Base-by-base conservation (phyloP, 64 coral and sea anemone species). In the Montipora foliosa region DNA sequence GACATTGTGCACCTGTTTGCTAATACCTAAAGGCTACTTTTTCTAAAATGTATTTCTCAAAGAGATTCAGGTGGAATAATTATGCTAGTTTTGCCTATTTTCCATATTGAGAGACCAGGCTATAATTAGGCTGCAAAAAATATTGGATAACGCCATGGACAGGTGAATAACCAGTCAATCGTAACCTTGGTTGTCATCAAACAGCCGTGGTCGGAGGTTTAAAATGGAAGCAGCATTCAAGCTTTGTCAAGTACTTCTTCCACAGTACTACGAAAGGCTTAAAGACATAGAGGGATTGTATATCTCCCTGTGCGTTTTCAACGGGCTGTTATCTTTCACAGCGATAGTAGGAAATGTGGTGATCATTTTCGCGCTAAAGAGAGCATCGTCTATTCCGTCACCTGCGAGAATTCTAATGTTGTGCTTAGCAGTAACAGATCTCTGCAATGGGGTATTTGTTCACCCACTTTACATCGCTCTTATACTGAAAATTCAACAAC, bases 391-490 rank as follows among this genome's bases (percentile, higher is more conserved):
- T 10, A 49, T 85, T 51, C 64, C 62, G 1, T 19, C 66, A 14
- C 20, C 82, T 1, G 2, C 62, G 4, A 44, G 66, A 49, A 85
- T 85, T 51, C 12, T 85, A 13, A 19, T 85, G 66, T 19, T 70
- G 3, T 70, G 82, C 11, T 49, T 85, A 47, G 45, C 82, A 15
- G 1, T 71, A 3, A 85, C 82, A 19, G 82, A 85, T 70, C 17
- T 85, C 5, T 3, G 44, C 45, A 46, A 9, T 70, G 82, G 82
- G 0, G 5, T 71, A n/a, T 9, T 85, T n/a, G 46, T 44, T 37
- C 82, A 71, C 49, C 64, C 82, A 70, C 47, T 69, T 67, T 85
- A 85, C 82, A 70, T 85, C 44, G 82, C 64, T 20, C 62, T 85
- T 46, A 49, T 85, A 8, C 17, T 62, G 12, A 44, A 64, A 21